These are phyloP conservation scores for Parasteatoda lunata DNA, from an alignment of 2,888 invertebrate species.

Conservation along the genomic window DNA sequence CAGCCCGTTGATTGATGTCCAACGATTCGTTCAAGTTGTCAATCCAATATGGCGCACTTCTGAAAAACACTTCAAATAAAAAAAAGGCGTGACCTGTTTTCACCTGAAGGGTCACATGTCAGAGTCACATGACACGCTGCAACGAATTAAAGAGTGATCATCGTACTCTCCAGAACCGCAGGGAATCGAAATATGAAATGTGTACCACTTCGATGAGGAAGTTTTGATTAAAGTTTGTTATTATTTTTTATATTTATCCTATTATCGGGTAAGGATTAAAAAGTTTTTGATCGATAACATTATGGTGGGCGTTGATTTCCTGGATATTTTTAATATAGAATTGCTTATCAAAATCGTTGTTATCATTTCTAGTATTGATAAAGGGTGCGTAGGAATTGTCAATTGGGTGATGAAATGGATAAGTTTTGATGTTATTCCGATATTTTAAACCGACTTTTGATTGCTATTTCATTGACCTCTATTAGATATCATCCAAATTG, in stretches of 20 bases:
- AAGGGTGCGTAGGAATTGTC: slow-evolving; percentile 10
- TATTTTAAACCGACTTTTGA: neutral
- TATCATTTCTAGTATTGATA: neutral
- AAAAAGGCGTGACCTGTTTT: slow-evolving; percentile 13
- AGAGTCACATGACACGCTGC: slow-evolving; percentile 44
- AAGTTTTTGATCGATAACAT: slow-evolving; percentile 26
- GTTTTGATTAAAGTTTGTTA: slow-evolving; percentile 24
- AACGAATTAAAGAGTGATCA: slow-evolving; percentile 39
- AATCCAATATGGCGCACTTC: slow-evolving; percentile 8
- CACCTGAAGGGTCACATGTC: slow-evolving; percentile 46
- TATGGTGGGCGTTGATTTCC: slow-evolving; percentile 34
- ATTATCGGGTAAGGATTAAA: slow-evolving; percentile 35
- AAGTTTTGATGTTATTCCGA: neutral
- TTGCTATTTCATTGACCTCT: neutral
- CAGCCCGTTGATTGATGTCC: slow-evolving; percentile 13
- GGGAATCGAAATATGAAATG: slow-evolving; percentile 10
- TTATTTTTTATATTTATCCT: slow-evolving; percentile 13
- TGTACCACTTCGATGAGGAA: neutral
- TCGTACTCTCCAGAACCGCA: neutral
- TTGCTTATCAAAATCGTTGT: neutral
- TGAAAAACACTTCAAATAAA: neutral
- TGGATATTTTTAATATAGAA: slow-evolving; percentile 7
- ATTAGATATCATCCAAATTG: slow-evolving; percentile 3
- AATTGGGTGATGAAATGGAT: neutral
- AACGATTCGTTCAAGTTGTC: slow-evolving; percentile 47